phyloP scores from a whole-genome alignment of 2,888 invertebrate genomes.

The Elmis aenea region DNA sequence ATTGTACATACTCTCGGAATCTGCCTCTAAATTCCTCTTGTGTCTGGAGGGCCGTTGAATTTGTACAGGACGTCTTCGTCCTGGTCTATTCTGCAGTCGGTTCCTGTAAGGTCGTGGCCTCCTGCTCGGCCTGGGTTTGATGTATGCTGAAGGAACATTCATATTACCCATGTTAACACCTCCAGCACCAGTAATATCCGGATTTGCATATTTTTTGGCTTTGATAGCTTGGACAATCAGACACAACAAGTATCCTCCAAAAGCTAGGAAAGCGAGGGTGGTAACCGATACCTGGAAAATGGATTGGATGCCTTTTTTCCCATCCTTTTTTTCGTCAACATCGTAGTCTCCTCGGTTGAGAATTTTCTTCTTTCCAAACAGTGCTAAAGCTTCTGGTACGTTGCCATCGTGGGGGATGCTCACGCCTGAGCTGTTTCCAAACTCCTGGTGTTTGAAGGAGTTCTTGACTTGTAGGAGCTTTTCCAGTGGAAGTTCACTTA shows the following conservation, averaged over 20 bases:
- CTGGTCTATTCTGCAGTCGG: slow-evolving; percentile 18
- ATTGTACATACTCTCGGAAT: slow-evolving; percentile 50
- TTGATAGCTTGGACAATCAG: slow-evolving; percentile 71
- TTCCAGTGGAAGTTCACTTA: slow-evolving; percentile 66
- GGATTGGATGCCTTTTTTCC: slow-evolving; percentile 53
- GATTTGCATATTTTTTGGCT: slow-evolving; percentile 57
- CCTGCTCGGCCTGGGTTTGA: slow-evolving; percentile 11
- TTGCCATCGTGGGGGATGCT: slow-evolving; percentile 7
- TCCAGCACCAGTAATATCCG: neutral
- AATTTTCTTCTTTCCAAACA: slow-evolving; percentile 30
- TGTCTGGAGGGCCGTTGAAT: slow-evolving; percentile 14
- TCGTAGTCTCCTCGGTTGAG: slow-evolving; percentile 33
- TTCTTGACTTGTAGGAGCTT: slow-evolving; percentile 62
- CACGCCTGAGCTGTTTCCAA: slow-evolving; percentile 2
- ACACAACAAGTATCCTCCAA: slow-evolving; percentile 77
- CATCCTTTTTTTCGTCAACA: slow-evolving; percentile 45
- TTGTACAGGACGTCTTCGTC: too few species aligned
- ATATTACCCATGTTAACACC: slow-evolving; percentile 13
- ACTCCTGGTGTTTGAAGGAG: slow-evolving; percentile 36
- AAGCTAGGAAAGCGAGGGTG: slow-evolving; percentile 74
- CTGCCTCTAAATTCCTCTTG: slow-evolving; percentile 31
- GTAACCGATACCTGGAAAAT: slow-evolving; percentile 76
- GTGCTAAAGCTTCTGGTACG: slow-evolving; percentile 35
- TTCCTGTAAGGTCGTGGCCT: slow-evolving; percentile 22
- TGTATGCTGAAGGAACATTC: slow-evolving; percentile 4